Evolutionary conservation across 2,797 vertebrate genomes (phyloP).

Genomic region (Vipera latastei): DNA sequence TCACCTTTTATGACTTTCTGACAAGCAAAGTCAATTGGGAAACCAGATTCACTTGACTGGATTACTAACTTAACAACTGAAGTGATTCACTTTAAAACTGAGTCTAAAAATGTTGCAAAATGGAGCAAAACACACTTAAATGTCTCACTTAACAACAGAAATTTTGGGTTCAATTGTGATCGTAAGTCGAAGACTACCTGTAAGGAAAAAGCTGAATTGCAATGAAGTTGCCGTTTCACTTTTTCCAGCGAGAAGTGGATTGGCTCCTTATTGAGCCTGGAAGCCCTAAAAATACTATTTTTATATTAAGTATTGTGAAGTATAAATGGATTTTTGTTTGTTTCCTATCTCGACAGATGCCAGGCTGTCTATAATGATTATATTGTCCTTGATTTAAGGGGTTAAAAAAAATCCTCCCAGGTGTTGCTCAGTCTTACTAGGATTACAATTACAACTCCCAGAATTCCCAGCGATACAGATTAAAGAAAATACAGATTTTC

Average conservation of each 20-base stretch:
- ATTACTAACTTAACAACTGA: not conserved
- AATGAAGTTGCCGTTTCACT: not conserved
- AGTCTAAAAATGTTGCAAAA: not conserved
- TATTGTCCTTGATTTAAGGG: not conserved
- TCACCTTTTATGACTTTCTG: not conserved
- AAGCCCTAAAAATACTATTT: not conserved
- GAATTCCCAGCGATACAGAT: not conserved
- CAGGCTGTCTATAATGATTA: not conserved
- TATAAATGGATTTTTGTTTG: not conserved
- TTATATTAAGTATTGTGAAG: not conserved
- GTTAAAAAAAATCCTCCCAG: not conserved
- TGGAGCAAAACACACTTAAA: not conserved
- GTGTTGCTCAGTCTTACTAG: not conserved
- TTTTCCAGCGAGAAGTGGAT: not conserved
- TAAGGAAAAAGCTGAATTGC: not conserved
- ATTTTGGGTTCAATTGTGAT: not conserved
- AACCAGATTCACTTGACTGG: not conserved
- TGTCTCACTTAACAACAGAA: not conserved
- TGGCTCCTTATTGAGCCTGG: not conserved
- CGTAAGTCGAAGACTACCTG: not conserved
- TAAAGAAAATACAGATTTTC: not conserved
- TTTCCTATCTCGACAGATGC: not conserved
- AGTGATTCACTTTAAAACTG: not conserved
- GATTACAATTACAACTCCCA: not conserved
- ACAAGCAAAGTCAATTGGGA: not conserved